Percentiles rank a stretch among this genome's conserved stretches.
Evolutionary conservation across 2,797 vertebrate species (phyloP).

Genomic region (Danio kyathit): DNA sequence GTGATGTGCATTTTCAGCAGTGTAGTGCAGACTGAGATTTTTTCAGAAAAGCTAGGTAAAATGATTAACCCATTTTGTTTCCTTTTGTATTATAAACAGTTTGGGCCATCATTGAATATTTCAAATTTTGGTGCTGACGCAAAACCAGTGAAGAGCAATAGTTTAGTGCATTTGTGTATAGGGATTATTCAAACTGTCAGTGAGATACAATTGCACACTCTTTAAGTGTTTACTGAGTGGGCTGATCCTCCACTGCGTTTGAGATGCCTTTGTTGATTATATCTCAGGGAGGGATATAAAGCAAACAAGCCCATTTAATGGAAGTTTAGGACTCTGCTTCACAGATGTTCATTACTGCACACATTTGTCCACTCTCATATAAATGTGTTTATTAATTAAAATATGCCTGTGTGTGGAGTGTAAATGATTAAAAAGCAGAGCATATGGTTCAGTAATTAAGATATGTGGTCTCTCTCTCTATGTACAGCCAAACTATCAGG

Average conservation of each 20-base stretch:
- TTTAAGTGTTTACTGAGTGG: not conserved
- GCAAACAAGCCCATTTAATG: constrained; percentile 7
- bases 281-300: not conserved
- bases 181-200: not conserved
- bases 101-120: not conserved
- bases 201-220: not conserved
- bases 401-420: constrained; percentile 33
- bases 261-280: not conserved
- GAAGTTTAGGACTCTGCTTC: constrained; percentile 16
- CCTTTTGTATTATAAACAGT: not conserved
- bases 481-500: constrained; percentile 6
- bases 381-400: constrained; percentile 33
- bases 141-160: not conserved
- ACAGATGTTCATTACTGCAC: constrained; percentile 43
- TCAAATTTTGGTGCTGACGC: not conserved
- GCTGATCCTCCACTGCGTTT: not conserved
- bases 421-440: constrained; percentile 30
- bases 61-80: not conserved
- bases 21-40: no score
- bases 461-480: constrained; percentile 18
- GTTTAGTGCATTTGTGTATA: not conserved
- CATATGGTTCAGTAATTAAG: constrained; percentile 47
- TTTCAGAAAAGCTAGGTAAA: no score
- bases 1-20: no score
- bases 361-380: constrained; percentile 16